Evolutionary conservation across 2,797 vertebrate species (phyloP).

Genomic region (Argya squamiceps): DNA sequence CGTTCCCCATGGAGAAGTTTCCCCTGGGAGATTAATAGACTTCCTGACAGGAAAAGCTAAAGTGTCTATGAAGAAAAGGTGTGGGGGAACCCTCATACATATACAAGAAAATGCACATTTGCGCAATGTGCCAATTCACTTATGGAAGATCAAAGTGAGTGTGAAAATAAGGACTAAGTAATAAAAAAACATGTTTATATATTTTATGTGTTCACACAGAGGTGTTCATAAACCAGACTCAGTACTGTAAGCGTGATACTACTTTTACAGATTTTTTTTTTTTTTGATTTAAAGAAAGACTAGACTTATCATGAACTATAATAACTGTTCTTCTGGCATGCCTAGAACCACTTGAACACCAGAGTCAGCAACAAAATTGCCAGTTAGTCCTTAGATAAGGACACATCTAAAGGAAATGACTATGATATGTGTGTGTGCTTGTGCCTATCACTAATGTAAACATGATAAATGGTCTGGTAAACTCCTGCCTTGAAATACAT

Average conservation of each 20-base stretch:
- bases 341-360: neutral
- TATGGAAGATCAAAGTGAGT: neutral
- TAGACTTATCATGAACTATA: neutral
- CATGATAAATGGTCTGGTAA: neutral
- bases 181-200: neutral
- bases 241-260: neutral
- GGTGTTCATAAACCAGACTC: neutral
- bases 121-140: neutral
- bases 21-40: neutral
- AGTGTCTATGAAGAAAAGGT: neutral
- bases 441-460: neutral
- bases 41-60: neutral
- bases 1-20: neutral
- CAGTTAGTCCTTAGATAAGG: neutral
- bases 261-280: neutral
- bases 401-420: neutral
- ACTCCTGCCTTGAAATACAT: neutral
- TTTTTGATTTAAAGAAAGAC: neutral
- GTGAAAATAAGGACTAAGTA: neutral
- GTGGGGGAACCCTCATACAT: fast-evolving
- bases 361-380: neutral
- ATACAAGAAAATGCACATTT: neutral
- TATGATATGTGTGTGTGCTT: neutral
- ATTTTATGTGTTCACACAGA: neutral
- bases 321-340: neutral